phyloP scores from a whole-genome alignment of 2,113 vertebrate species.

The Grantiella picta region DNA sequence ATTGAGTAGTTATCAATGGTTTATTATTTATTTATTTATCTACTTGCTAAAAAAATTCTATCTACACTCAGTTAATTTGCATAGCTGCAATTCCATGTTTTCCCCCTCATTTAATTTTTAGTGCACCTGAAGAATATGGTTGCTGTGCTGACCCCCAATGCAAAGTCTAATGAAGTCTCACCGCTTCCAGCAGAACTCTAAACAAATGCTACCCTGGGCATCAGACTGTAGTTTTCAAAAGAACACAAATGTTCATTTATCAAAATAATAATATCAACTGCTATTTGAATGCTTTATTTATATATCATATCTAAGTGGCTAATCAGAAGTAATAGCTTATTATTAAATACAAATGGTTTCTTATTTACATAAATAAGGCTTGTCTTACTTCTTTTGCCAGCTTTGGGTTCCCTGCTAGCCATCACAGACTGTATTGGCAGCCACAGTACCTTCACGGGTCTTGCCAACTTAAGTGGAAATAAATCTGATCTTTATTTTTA shows the following conservation, averaged over 20 bases:
- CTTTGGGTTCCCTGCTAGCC: conserved; percentile 48
- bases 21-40: conserved; percentile 49
- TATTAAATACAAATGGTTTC: conserved; percentile 52
- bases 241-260: conserved; percentile 45
- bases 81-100: neutral
- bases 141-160: neutral
- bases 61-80: neutral
- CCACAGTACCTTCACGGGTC: neutral
- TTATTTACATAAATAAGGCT: conserved; percentile 54
- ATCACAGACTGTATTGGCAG: conserved; percentile 40
- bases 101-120: neutral
- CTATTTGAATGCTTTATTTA: conserved; percentile 26
- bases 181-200: neutral
- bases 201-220: neutral
- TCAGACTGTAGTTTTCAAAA: neutral
- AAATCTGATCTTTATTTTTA: conserved; percentile 50
- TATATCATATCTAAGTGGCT: conserved; percentile 21
- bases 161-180: neutral
- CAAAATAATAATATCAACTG: conserved; percentile 30
- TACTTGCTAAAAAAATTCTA: neutral
- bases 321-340: conserved; percentile 46
- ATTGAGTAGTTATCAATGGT: conserved; percentile 48
- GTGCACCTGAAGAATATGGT: neutral
- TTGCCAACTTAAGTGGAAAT: conserved; percentile 40
- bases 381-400: conserved; percentile 28